These are phyloP conservation scores for Avahi laniger DNA, from an alignment of 2,797 vertebrate species.

Conservation along the genomic window DNA sequence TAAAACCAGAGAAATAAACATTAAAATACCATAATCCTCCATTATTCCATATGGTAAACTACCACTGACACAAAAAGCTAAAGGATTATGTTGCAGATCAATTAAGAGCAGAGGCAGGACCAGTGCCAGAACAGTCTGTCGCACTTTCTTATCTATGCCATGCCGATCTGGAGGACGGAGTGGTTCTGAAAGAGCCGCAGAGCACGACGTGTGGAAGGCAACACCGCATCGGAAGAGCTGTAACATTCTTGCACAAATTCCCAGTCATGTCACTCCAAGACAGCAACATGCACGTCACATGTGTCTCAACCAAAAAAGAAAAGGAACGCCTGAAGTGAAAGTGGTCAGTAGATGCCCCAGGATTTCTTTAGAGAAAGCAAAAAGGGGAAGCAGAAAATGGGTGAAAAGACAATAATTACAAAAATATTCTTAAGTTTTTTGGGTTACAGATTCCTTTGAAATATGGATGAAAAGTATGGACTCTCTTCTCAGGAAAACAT, in stretches of 20 bases:
- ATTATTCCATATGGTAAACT: background rate
- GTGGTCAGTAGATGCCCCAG: background rate
- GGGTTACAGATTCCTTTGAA: background rate
- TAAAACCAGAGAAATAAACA: slow-evolving; percentile 24
- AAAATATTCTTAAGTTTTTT: background rate
- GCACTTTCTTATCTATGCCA: background rate
- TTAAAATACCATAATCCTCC: background rate
- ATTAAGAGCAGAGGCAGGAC: background rate
- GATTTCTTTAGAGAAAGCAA: background rate
- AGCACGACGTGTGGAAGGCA: background rate
- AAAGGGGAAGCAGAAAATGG: background rate
- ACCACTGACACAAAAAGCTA: background rate
- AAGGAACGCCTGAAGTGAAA: background rate
- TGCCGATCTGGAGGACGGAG: background rate
- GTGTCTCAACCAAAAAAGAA: background rate
- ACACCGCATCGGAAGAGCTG: background rate
- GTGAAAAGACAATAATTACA: background rate
- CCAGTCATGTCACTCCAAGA: background rate
- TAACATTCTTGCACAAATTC: background rate
- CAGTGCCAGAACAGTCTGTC: background rate
- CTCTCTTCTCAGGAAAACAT: background rate
- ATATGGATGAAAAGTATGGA: background rate
- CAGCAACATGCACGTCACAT: background rate
- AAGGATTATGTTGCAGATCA: background rate
- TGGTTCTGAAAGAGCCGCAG: background rate